Percentiles rank a stretch among this genome's conserved stretches.
Evolutionary conservation across 2,888 invertebrate genomes (phyloP).

Genomic region (Polymixis lichenea): DNA sequence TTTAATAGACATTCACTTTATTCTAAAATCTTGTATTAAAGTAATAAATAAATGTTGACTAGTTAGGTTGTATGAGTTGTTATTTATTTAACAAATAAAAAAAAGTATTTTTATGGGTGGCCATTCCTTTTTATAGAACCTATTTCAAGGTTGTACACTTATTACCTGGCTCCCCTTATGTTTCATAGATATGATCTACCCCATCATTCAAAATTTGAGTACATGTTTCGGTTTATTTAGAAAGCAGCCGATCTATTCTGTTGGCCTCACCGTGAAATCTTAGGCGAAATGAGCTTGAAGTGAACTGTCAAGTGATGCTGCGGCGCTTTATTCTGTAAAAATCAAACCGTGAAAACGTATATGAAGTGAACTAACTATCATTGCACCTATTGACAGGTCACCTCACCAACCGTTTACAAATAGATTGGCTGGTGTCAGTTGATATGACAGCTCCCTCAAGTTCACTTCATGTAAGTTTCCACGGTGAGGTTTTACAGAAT

Average conservation of each 20-base stretch:
- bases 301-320: no score
- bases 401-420: no score
- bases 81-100: neutral
- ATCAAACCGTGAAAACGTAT: neutral
- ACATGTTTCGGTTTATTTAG: conserved; percentile 1
- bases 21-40: neutral
- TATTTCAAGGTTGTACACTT: neutral
- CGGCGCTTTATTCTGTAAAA: no score
- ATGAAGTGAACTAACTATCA: no score
- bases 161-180: neutral
- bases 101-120: neutral
- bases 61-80: neutral
- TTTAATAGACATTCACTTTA: neutral
- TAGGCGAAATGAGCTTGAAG: neutral
- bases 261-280: neutral
- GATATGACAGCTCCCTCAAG: neutral
- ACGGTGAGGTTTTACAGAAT: no score
- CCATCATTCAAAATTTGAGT: no score
- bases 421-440: neutral
- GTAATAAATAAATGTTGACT: neutral
- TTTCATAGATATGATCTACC: neutral
- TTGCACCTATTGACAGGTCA: no score
- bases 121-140: neutral
- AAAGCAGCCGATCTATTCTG: neutral
- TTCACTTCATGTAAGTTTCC: no score